A percentile compares a stretch with the other conserved stretches of the same genome.
These are phyloP conservation scores for Penaeus indicus DNA, from an alignment of 1,140 invertebrate genomes.

Conservation along the genomic window DNA sequence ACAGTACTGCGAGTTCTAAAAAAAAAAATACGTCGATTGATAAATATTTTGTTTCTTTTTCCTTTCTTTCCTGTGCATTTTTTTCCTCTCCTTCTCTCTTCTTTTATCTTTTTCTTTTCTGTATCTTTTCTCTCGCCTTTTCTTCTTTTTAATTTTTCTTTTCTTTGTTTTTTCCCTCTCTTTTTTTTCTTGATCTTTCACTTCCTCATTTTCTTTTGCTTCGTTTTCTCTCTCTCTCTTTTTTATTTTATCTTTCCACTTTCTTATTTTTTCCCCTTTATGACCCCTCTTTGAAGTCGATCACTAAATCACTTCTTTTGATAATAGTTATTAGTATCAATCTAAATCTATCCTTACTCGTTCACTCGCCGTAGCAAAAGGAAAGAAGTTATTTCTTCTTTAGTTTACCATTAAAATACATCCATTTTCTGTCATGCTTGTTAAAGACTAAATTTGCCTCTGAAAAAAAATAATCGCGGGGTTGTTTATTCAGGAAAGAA, in stretches of 20 bases:
- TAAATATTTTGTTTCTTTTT: neutral
- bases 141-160: neutral
- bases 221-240: neutral
- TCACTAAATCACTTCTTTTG: neutral
- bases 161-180: neutral
- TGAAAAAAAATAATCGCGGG: no score
- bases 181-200: neutral
- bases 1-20: neutral
- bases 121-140: neutral
- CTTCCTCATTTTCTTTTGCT: neutral
- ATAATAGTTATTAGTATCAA: no score
- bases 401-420: no score
- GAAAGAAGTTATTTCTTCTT: no score
- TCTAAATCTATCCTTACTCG: no score
- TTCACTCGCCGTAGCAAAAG: no score
- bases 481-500: no score
- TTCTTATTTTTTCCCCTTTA: neutral
- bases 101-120: no score
- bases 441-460: no score
- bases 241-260: neutral
- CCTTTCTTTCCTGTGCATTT: neutral
- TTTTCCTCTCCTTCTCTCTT: neutral
- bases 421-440: no score
- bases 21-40: neutral
- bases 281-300: neutral